Conservation (phyloP, 2,888 invertebrate genomes). For the Apantesis nais region DNA sequence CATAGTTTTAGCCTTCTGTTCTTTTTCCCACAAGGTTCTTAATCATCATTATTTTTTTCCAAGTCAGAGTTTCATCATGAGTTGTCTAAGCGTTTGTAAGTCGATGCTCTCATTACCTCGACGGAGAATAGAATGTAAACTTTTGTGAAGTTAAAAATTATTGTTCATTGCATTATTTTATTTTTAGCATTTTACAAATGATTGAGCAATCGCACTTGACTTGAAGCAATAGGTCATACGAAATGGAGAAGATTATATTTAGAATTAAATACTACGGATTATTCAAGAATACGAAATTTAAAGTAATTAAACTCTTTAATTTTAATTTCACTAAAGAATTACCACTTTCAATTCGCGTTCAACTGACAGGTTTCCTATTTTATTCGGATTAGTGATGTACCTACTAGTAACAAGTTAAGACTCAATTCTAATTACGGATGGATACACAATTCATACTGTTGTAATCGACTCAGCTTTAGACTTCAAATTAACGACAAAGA, state of each 20-base stretch:
- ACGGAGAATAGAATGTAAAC: slow-evolving; percentile 1
- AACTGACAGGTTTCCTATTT: too few relatives aligned
- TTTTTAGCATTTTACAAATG: background rate
- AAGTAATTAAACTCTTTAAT: too few relatives aligned
- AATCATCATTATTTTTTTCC: background rate
- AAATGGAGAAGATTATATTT: background rate
- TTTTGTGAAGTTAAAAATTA: background rate
- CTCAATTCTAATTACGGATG: too few relatives aligned
- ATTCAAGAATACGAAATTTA: too few relatives aligned
- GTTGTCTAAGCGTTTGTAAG: background rate
- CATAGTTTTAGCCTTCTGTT: background rate
- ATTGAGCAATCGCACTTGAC: background rate
- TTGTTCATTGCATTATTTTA: background rate
- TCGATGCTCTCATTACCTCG: background rate
- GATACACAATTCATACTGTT: too few relatives aligned
- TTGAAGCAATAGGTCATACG: background rate
- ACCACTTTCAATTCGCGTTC: too few relatives aligned
- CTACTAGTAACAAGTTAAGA: too few relatives aligned
- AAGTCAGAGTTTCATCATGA: background rate
- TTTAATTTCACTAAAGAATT: too few relatives aligned
- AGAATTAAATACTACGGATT: too few relatives aligned
- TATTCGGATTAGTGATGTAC: too few relatives aligned
- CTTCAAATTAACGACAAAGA: too few relatives aligned
- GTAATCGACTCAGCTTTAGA: too few relatives aligned
- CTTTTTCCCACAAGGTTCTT: background rate